Evolutionary conservation across 2,888 invertebrate genomes (phyloP), one percentile per base, ranked within the genome.

Genomic region (Callosobruchus maculatus): DNA sequence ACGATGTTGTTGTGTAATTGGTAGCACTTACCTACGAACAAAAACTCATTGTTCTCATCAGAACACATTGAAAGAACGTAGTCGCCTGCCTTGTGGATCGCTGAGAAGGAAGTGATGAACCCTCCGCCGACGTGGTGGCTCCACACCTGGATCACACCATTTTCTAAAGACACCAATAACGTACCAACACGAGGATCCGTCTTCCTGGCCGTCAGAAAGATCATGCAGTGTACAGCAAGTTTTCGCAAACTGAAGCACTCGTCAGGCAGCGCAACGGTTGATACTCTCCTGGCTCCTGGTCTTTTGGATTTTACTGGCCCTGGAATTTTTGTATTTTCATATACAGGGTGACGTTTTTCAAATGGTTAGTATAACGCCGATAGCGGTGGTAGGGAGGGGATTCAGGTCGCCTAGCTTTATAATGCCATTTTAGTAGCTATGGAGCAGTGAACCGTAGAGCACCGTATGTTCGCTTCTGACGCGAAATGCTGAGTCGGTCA

Each of bases 131-230:
- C 89, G 85, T 95, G 94, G 85, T 95, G 93, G 21, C 95, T 95
- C 93, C 95, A 96, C 22, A 93, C 90, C 87, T 96, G 94, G 76
- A 95, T 88, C 74, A 90, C 88, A 0, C 96, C 96, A 78, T 93
- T 94, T 83, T 94, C 93, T 77, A 95, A 86, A 0, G 93, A 89
- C 0, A 95, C 89, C 72, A 95, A 85, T 18, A 96, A 86, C 0
- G 92, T 92, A 13, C 94, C 95, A 88, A 84, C 71, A 74, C 81
- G 77, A 0, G 88, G 87, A 49, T 87, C 86, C 31, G 89, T 88
- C 73, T 78, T 81, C 74, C 95, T 88, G 0, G 90, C 89, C 74
- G 89, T 86, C 22, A 96, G 87, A 85, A 94, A 95, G 72, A 93
- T 82, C 84, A 93, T 90, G 75, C 91, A 90, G 84, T 93, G 91